Percentiles rank a stretch among this genome's conserved stretches.
phyloP scores from a whole-genome alignment of 2,113 vertebrate species.

The Mesocricetus auratus region DNA sequence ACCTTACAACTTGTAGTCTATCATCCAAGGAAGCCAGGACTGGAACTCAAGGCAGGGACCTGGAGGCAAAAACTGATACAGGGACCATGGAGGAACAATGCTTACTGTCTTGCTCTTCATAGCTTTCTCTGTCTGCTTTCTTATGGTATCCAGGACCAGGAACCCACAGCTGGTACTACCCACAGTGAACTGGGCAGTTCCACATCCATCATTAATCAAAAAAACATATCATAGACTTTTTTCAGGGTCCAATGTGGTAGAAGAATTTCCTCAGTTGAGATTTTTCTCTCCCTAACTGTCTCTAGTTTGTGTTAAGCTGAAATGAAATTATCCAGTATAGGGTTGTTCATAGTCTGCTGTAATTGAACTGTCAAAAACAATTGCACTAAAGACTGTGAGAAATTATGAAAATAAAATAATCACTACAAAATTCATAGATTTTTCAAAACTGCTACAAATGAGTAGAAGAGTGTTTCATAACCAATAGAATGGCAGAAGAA shows the following conservation, averaged over 20 bases:
- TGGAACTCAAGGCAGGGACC: neutral
- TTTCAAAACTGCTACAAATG: neutral
- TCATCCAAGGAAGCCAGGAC: neutral
- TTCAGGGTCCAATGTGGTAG: neutral
- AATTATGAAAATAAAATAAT: neutral
- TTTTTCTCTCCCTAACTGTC: neutral
- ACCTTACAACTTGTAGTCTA: neutral
- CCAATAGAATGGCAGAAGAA: neutral
- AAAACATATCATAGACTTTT: neutral
- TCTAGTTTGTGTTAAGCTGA: neutral
- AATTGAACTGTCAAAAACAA: neutral
- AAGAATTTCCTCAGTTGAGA: neutral
- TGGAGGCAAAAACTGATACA: no score
- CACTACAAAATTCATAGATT: slow-evolving; percentile 24
- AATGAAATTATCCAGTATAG: neutral
- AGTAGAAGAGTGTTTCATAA: slow-evolving; percentile 1
- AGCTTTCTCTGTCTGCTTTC: no score
- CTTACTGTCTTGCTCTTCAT: no score
- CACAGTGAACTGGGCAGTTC: neutral
- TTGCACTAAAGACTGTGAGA: neutral
- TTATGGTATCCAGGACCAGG: neutral
- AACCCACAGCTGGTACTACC: neutral
- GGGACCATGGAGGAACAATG: no score
- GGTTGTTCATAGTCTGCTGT: neutral
- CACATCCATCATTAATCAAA: neutral